A percentile compares a stretch with the other conserved stretches of the same genome.
Evolutionary conservation across 2,797 vertebrate genomes (phyloP).

Genomic region (Hipposideros larvatus): DNA sequence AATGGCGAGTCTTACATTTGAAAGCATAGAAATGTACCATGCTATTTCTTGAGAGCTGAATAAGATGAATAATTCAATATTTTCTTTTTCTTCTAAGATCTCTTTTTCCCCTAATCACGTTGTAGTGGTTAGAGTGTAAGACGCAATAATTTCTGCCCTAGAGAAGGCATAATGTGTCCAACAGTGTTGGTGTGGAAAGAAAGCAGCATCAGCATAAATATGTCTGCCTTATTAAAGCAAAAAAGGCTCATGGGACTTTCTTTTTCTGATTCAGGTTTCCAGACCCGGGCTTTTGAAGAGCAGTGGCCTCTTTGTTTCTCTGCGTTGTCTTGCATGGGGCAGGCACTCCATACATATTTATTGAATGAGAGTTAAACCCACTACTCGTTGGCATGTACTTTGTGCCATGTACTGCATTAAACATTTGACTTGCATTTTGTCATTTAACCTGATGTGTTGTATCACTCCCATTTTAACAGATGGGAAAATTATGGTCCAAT

Average conservation of each 20-base stretch:
- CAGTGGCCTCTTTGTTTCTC: not conserved
- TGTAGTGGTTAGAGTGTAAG: not conserved
- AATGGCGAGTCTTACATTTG: conserved; percentile 14
- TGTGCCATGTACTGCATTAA: not conserved
- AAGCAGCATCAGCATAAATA: conserved; percentile 5
- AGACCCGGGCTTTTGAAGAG: not conserved
- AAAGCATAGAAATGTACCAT: conserved; percentile 18
- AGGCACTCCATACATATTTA: not conserved
- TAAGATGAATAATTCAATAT: conserved; percentile 22
- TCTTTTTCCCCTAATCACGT: not conserved
- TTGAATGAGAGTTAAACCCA: not conserved
- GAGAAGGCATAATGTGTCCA: not conserved
- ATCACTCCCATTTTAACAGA: not conserved
- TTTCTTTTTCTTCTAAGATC: conserved; percentile 49
- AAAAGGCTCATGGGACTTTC: not conserved
- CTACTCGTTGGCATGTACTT: not conserved
- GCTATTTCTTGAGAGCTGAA: conserved; percentile 31
- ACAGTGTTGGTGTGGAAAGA: not conserved
- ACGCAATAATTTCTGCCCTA: not conserved
- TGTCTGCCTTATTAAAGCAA: conserved; percentile 4
- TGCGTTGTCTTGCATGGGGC: not conserved
- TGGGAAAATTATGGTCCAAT: not conserved
- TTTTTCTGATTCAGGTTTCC: conserved; percentile 6
- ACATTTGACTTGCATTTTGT: not conserved
- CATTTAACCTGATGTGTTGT: not conserved